Conservation (phyloP, 2,797 vertebrate genomes). For the Leptoclinus maculatus region DNA sequence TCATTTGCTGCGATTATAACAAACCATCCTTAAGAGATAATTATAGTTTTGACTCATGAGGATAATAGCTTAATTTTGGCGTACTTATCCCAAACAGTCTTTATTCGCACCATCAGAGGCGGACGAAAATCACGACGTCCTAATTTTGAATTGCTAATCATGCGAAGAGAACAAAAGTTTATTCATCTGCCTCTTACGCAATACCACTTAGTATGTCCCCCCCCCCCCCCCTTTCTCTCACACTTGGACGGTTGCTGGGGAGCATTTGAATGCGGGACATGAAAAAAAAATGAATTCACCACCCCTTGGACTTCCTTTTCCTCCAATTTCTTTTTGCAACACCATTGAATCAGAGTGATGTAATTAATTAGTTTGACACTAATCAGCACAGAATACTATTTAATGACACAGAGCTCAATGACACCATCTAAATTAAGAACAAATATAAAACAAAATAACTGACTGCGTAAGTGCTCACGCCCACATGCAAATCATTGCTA, state of each 20-base stretch:
- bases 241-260: slow-evolving; percentile 61
- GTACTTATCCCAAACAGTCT: slow-evolving; percentile 36
- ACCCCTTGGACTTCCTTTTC: neutral
- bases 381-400: slow-evolving; percentile 6
- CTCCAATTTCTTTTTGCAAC: slow-evolving; percentile 9
- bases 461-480: neutral
- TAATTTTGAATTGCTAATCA: slow-evolving; percentile 64
- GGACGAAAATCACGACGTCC: slow-evolving; percentile 51
- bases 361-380: slow-evolving; percentile 11
- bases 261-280: slow-evolving; percentile 36
- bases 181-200: slow-evolving; percentile 65
- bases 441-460: neutral
- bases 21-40: slow-evolving; percentile 28
- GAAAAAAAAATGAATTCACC: slow-evolving; percentile 26
- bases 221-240: slow-evolving; percentile 27
- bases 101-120: slow-evolving; percentile 29
- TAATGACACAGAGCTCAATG: slow-evolving; percentile 16
- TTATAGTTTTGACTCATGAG: slow-evolving; percentile 24
- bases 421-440: slow-evolving; percentile 9
- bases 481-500: neutral
- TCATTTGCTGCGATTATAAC: slow-evolving; percentile 15
- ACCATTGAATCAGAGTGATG: slow-evolving; percentile 20
- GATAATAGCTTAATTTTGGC: slow-evolving; percentile 41
- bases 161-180: slow-evolving; percentile 61
- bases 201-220: slow-evolving; percentile 53